Evolutionary conservation across 2,888 invertebrate species (phyloP), one percentile per base, ranked within the genome.

Genomic region (Oscheius onirici): DNA sequence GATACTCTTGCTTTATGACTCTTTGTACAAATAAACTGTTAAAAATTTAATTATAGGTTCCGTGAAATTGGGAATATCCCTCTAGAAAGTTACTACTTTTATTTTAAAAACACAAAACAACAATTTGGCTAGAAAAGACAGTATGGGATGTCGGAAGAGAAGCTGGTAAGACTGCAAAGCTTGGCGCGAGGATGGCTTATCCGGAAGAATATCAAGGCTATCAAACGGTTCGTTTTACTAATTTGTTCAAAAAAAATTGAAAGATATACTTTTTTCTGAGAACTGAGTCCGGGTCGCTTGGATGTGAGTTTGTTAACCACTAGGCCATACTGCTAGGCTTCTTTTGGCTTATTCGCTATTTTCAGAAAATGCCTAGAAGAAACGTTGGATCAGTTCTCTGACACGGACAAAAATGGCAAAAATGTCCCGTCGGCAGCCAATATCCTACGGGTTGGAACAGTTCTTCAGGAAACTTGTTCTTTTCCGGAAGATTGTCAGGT

Each of bases 401-500:
- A 78, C 49, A 61, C 75, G 28, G 76, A 78, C 11, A 78, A 77
- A 17, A 61, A 28, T 17, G 71, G 71, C 13, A 78, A 77, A 51
- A 28, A 22, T 2, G 20, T 78, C 24, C 44, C 73, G 11, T 57
- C 68, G 17, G 69, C 72, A 3, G 44, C 54, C 1, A 44, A 76
- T 15, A 70, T 74, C 46, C 67, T 79, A 17, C 11, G 54, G 28
- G 55, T 57, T 22, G 77, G 65, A 6, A 71, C 69, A 15, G 66
- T 57, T 20, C 40, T 63, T 1, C 41, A 76, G 8, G 73, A 71
- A 43, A 44, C 43, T 0, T 73, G 75, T 0, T 58, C 43, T 8
- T 71, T 49, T 20, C 57, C 69, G 26, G 61, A 68, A 8, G 76
- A 79, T 69, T 51, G 71, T 28, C 67, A 77, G 76, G 80, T 79